These are phyloP conservation scores for Sebastes cheni DNA, from an alignment of 2,797 vertebrate genomes.

Conservation along the genomic window DNA sequence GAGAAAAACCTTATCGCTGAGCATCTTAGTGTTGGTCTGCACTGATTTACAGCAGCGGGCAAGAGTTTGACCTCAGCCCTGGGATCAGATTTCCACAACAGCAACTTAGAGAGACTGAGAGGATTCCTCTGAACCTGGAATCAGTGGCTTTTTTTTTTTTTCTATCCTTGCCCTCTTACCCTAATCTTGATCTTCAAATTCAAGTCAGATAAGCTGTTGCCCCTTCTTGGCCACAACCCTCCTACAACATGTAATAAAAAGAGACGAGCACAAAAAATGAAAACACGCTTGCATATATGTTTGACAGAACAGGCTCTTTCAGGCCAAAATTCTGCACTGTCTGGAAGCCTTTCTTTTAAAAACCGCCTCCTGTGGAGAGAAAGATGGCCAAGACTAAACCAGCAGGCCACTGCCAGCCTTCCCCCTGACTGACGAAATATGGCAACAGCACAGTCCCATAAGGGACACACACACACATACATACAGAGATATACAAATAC, in stretches of 20 bases:
- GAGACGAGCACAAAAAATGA: conserved; percentile 14
- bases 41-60: conserved; percentile 55
- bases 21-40: conserved; percentile 73
- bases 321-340: conserved; percentile 14
- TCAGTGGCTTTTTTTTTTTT: conserved; percentile 34
- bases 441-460: conserved; percentile 41
- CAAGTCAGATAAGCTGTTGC: conserved; percentile 49
- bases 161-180: background rate
- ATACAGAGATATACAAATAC: background rate
- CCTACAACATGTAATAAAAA: conserved; percentile 32
- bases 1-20: conserved; percentile 55
- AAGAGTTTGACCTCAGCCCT: conserved; percentile 14
- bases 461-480: background rate
- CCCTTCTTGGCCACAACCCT: conserved; percentile 21
- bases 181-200: conserved; percentile 53
- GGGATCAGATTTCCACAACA: conserved; percentile 19
- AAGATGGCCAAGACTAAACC: conserved; percentile 17
- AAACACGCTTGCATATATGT: conserved; percentile 30
- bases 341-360: conserved; percentile 8
- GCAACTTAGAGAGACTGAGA: background rate
- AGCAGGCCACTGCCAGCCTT: conserved; percentile 29
- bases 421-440: conserved; percentile 44
- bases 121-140: conserved; percentile 28
- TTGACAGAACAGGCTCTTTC: conserved; percentile 23
- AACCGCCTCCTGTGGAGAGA: conserved; percentile 18